Evolutionary conservation across 2,113 vertebrate species (phyloP).

Genomic region (Mystacornis crossleyi): DNA sequence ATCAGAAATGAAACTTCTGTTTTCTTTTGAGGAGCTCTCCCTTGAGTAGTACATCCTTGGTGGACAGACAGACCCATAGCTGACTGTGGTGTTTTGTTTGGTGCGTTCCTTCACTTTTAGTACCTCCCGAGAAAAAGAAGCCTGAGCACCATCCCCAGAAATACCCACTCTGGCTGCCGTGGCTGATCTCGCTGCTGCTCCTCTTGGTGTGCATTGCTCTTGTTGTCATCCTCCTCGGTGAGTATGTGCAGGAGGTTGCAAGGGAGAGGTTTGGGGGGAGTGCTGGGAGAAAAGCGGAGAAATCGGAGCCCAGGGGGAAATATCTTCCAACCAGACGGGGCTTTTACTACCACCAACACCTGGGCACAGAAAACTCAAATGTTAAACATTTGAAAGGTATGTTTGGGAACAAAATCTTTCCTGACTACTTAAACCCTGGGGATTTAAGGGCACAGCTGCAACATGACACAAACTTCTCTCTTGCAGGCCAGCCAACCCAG

Average conservation of each 20-base stretch:
- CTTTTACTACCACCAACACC: not conserved
- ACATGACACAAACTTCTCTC: not conserved
- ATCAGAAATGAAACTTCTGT: not conserved
- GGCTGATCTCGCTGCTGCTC: constrained; percentile 36
- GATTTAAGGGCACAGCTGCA: not conserved
- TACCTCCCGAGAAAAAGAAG: not conserved
- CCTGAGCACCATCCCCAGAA: not conserved
- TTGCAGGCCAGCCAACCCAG: not conserved
- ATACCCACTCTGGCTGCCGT: not conserved
- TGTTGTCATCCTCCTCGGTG: not conserved
- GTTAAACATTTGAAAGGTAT: not conserved
- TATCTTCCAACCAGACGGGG: not conserved
- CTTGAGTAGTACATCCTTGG: not conserved
- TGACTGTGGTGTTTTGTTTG: not conserved
- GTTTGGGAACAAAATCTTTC: not conserved
- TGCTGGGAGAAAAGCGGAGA: not conserved
- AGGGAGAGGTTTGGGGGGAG: not conserved
- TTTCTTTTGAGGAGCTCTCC: not conserved
- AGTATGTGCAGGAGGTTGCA: not conserved
- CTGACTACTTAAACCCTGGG: not conserved
- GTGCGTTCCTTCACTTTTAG: not conserved
- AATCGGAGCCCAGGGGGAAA: not conserved
- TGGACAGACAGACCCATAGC: not conserved
- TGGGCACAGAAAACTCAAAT: not conserved
- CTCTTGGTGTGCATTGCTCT: constrained; percentile 19